A percentile compares a stretch with the other conserved stretches of the same genome.
Conservation (phyloP, 2,113 vertebrate species). For the Osmerus mordax region DNA sequence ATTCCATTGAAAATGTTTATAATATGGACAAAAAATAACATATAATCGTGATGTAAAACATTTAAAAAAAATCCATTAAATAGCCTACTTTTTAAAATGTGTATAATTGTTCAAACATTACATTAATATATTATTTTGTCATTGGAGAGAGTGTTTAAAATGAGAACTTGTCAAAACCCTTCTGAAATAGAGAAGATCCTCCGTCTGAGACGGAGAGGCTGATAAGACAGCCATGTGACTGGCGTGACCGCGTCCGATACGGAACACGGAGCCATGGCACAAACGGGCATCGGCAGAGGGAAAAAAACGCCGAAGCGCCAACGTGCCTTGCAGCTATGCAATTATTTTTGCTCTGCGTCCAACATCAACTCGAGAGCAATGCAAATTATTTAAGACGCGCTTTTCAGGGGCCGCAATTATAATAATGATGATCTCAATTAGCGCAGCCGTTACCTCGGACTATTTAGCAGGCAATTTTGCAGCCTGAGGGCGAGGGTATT, state of each 20-base stretch:
- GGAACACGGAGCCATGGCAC: constrained; percentile 29
- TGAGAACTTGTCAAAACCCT: not conserved
- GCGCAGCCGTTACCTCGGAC: constrained; percentile 76
- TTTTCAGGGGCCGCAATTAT: constrained; percentile 78
- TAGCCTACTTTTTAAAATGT: too few relatives aligned
- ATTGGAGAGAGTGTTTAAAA: not conserved
- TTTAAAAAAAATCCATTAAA: too few relatives aligned
- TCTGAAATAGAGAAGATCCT: not conserved
- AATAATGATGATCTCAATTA: constrained; percentile 85
- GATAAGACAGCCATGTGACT: constrained; percentile 20
- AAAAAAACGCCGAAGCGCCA: constrained; percentile 43
- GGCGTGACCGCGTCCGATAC: constrained; percentile 34
- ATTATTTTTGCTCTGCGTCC: constrained; percentile 75
- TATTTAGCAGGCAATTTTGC: constrained; percentile 77
- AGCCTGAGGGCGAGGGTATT: constrained; percentile 68
- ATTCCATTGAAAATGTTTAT: too few relatives aligned
- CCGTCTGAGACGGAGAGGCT: not conserved
- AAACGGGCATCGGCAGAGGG: constrained; percentile 29
- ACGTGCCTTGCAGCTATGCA: constrained; percentile 75
- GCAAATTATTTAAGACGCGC: constrained; percentile 81
- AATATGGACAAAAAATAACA: too few relatives aligned
- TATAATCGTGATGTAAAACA: too few relatives aligned
- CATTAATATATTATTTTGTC: too few relatives aligned
- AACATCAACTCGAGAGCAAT: constrained; percentile 80
- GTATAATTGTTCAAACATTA: too few relatives aligned